Base-by-base conservation (phyloP, 2,113 vertebrate species). In the Gymnorhina tibicen region DNA sequence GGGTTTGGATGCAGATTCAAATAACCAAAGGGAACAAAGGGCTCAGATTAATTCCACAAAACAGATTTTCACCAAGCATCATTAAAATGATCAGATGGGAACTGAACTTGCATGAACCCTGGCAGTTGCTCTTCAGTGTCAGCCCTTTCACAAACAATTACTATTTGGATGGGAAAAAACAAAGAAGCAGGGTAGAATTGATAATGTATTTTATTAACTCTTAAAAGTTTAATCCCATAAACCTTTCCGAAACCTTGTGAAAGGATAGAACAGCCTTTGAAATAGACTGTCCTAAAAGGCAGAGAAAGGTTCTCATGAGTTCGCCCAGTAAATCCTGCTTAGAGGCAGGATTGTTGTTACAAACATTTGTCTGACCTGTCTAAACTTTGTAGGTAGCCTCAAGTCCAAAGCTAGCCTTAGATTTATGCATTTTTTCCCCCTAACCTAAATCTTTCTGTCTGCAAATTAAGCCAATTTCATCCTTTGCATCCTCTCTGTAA, bases 401-500 rank as follows among this genome's bases (percentile, higher is more conserved):
- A 76, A 94, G 95, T 90, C 87, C 78, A 83, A 92, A 90, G 33
- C 41, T 24, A 73, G 67, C 63, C 67, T 79, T 64, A 64, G 24
- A 89, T 77, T 86, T 77, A 66, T 77, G 49, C 42, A 26, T 79
- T 87, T 93, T 69, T 39, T 9, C 18, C 33, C n/a, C 66, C 56
- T 44, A 92, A 87, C 67, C 37, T 82, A 94, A 97, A 86, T 88
- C 88, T 87, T 95, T 83, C 92, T 95, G 70, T 86, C 91, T 95
- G 82, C 75, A 86, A 80, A 90, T 85, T 90, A 88, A 95, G 82
- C 91, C 91, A 86, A 46, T 83, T 93, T 93, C 91, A 93, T 93
- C 91, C 95, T 90, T 97, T 91, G 79, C 85, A 93, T 96, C 92
- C 88, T 92, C 72, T 88, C 81, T 83, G 53, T 76, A 88, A 87